These are phyloP conservation scores for Romanogobio albipinnatus DNA, from an alignment of 2,113 vertebrate genomes.

Conservation along the genomic window DNA sequence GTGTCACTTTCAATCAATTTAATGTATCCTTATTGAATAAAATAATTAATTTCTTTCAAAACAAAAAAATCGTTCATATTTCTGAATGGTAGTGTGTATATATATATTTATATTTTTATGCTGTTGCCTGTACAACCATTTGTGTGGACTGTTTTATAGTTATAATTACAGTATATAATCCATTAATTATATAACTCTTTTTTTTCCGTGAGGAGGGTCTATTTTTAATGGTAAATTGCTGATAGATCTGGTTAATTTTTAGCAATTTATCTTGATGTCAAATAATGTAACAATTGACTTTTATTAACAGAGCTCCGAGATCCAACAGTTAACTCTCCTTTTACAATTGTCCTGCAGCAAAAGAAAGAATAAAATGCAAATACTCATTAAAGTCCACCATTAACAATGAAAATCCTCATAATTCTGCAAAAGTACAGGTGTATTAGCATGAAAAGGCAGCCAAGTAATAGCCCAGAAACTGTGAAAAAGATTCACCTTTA, in stretches of 20 bases:
- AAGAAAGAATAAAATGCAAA: slow-evolving; percentile 65
- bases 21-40: too few relatives aligned
- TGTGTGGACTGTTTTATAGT: background rate
- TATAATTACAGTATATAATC: background rate
- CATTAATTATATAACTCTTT: background rate
- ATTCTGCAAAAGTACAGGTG: slow-evolving; percentile 57
- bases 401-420: slow-evolving; percentile 65
- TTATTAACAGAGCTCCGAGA: background rate
- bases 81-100: background rate
- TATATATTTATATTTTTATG: background rate
- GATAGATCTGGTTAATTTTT: background rate
- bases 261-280: background rate
- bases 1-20: too few relatives aligned
- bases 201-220: background rate
- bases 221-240: background rate
- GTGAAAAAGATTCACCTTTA: slow-evolving; percentile 66
- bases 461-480: slow-evolving; percentile 63
- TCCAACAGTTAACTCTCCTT: slow-evolving; percentile 36
- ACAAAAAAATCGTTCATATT: too few relatives aligned
- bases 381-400: slow-evolving; percentile 69
- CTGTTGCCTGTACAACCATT: background rate
- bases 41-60: too few relatives aligned
- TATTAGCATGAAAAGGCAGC: slow-evolving; percentile 49
- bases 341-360: slow-evolving; percentile 50
- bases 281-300: slow-evolving; percentile 13